phyloP scores from a whole-genome alignment of 23 tunicate species.

The Ascidia mentula region DNA sequence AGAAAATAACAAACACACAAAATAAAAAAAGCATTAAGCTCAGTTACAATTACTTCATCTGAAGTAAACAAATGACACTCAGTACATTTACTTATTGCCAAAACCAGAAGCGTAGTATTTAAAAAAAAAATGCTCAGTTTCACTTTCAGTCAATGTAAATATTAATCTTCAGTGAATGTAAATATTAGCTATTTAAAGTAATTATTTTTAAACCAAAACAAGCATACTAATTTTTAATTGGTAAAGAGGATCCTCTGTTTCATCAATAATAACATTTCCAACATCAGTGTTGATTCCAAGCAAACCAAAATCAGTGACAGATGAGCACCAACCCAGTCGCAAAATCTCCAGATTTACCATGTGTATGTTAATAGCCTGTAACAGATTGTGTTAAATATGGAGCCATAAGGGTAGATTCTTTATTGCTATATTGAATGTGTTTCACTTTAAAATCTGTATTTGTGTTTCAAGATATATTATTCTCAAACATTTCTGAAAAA shows the following conservation, averaged over 20 bases:
- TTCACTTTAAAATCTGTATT: background rate
- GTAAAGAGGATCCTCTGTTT: background rate
- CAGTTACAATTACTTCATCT: no score
- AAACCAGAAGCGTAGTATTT: no score
- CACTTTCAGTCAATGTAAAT: no score
- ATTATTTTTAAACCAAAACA: background rate
- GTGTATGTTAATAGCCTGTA: conserved; percentile 47
- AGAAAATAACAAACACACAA: no score
- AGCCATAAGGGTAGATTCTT: background rate
- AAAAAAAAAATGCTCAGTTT: no score
- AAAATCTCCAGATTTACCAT: conserved; percentile 32
- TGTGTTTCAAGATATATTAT: background rate
- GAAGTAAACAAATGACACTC: no score
- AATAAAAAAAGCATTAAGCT: no score
- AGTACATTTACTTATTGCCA: no score
- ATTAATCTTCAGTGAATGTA: no score
- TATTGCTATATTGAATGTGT: background rate
- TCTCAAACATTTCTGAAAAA: background rate
- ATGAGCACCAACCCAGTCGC: conserved; percentile 35
- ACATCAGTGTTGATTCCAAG: conserved; percentile 21
- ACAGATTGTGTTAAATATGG: background rate
- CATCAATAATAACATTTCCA: background rate
- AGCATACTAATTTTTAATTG: conserved; percentile 5
- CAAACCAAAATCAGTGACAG: conserved; percentile 40
- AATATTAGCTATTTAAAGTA: no score